phyloP scores from a whole-genome alignment of 2,888 invertebrate species.

The Heliconius sara region DNA sequence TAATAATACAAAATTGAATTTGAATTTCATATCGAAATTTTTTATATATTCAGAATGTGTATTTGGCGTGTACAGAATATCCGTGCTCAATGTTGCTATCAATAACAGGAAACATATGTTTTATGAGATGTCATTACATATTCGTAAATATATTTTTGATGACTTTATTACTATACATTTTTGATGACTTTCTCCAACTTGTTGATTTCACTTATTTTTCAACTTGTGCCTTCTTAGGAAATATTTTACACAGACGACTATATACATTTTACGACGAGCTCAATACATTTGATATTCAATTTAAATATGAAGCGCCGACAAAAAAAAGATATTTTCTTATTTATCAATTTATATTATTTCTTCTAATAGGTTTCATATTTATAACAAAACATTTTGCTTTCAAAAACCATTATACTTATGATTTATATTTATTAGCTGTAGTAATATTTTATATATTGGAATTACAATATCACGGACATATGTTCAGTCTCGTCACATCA shows the following conservation, averaged over 20 bases:
- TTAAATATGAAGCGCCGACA: background rate
- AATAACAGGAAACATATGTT: background rate
- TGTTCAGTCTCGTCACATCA: slow-evolving; percentile 39
- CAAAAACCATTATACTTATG: background rate
- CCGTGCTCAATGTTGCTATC: background rate
- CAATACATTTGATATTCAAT: background rate
- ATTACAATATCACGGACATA: slow-evolving; percentile 43
- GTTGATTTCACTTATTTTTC: background rate
- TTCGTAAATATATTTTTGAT: background rate
- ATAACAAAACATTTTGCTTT: background rate
- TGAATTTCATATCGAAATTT: background rate
- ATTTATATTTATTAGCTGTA: background rate
- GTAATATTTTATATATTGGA: slow-evolving; percentile 37
- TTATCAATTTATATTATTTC: slow-evolving; percentile 5
- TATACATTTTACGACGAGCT: background rate
- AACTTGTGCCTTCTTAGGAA: slow-evolving; percentile 3
- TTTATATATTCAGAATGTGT: background rate
- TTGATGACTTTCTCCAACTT: background rate
- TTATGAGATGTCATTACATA: slow-evolving; percentile 3
- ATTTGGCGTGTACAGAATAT: slow-evolving; percentile 7
- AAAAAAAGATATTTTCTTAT: background rate
- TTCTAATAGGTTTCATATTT: background rate
- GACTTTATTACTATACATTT: background rate
- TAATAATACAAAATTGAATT: background rate
- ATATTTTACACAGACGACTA: slow-evolving; percentile 3